phyloP scores from a whole-genome alignment of 2,113 vertebrate species.

The Prionailurus bengalensis region DNA sequence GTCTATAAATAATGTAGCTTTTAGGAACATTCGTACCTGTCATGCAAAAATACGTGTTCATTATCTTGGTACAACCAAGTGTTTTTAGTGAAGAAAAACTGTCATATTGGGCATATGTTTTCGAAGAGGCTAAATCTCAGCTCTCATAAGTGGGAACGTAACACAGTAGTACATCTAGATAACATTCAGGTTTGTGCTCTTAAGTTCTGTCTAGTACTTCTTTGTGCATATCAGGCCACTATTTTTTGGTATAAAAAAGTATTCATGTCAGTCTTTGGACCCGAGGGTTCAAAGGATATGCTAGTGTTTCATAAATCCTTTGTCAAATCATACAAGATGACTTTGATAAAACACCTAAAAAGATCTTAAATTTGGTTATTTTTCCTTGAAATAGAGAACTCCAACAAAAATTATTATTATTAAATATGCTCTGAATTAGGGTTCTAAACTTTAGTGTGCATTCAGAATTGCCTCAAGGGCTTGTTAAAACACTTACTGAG shows the following conservation, averaged over 20 bases:
- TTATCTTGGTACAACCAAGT: neutral
- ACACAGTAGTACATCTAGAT: neutral
- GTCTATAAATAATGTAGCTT: neutral
- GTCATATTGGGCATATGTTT: neutral
- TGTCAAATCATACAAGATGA: neutral
- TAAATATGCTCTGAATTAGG: conserved; percentile 14
- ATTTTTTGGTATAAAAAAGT: neutral
- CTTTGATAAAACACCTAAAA: neutral
- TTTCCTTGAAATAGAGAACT: neutral
- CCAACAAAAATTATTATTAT: neutral
- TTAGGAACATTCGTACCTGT: neutral
- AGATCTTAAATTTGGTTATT: neutral
- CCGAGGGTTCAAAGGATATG: conserved; percentile 2
- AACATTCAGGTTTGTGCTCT: conserved; percentile 19
- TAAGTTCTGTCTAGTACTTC: conserved; percentile 49
- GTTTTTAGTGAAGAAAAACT: conserved; percentile 4
- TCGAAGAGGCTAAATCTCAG: conserved; percentile 39
- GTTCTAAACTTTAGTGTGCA: neutral
- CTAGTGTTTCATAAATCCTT: conserved; percentile 14
- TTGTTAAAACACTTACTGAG: conserved; percentile 1
- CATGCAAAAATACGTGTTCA: neutral
- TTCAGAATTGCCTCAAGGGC: neutral
- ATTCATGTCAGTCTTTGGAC: neutral
- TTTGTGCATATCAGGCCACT: neutral
- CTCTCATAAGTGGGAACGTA: neutral